Base-by-base conservation (phyloP, 2,888 invertebrate species). In the Lasioglossum pauxillum region DNA sequence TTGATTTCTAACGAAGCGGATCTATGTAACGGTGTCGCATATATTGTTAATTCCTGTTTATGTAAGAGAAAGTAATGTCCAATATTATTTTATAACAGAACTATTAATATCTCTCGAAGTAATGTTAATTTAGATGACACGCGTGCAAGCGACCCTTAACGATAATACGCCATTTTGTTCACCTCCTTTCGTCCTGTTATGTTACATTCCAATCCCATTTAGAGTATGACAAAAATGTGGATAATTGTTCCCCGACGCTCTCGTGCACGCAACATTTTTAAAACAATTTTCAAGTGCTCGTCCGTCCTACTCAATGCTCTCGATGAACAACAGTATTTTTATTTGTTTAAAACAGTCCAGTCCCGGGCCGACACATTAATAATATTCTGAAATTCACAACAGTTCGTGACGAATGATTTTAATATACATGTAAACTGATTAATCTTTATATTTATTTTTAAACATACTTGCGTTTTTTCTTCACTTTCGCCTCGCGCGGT, bases 1-100 rank as follows among this genome's bases (percentile, higher is more conserved):
- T n/a, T 53, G 35, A 83, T 81, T 81, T 76, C 31, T 8, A 80
- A 80, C 69, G 77, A 75, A 80, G 31, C 38, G 12, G 23, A 69
- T 73, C 27, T 27, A 5, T 35, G 49, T n/a, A 27, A 14, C 16
- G 23, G 8, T 46, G 41, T 31, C 5, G 8, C n/a, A 35, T 44
- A 44, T 38, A 69, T 67, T 67, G 64, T 41, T 14, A 53, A 53
- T 76, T 76, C 5, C 38, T 16, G 14, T 73, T 71, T 35, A 77
- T 85, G 69, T 35, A 49, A 57, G 73, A 71, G 60, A 41, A 78
- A 60, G 35, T 67, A n/a, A 0, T 46, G 44, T 16, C 69, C n/a
- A 72, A 44, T 49, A 46, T 12, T 53, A 14, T 44, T 49, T 23
- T 35, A 2, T 27, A 44, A 19, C 16, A n/a, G 10, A 46, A 41